Evolutionary conservation across 2,113 vertebrate species (phyloP), one percentile per base, ranked within the genome.

Genomic region (Falcunculus frontatus): DNA sequence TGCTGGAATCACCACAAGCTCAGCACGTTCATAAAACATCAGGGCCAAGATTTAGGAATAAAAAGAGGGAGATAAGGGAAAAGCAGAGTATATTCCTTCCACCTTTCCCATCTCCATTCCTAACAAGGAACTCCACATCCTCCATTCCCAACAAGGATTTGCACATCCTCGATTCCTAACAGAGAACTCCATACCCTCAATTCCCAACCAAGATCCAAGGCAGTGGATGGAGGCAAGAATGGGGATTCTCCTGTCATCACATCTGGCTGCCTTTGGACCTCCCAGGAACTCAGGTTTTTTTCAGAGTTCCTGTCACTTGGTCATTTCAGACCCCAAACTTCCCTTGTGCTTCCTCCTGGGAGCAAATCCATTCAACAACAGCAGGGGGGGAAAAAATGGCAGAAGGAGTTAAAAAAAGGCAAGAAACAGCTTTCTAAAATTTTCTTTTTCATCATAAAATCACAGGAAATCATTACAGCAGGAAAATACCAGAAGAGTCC

Each of bases 21-120:
- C 2, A 0, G 41, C 1, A 11, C 1, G 2, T 10, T 3, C 16
- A 5, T 23, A 41, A 57, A 89, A 12, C 25, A 25, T 3, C 6
- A 0, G 41, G 22, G 42, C 11, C 32, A 27, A 30, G 44, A 47
- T 60, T 1, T 9, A 39, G 46, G 37, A 65, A 33, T 27, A 19
- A 15, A 47, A 37, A 9, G 30, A 32, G 5, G 12, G 16, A 69
- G 19, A 32, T 11, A 13, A 70, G 7, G 39, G 39, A 10, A 25
- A 9, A 80, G 17, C 26, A 3, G 15, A 55, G 52, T 1, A 0
- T 3, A 9, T 32, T 42, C 67, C 27, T 41, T 27, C 29, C 17
- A 26, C 42, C 35, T 22, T 73, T 52, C 64, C 59, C 59, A 29
- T 19, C 37, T 20, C 11, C 17, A 13, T 19, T 62, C 25, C 26